Evolutionary conservation across 2,888 invertebrate genomes (phyloP).

Genomic region (Pristionchus fissidentatus): DNA sequence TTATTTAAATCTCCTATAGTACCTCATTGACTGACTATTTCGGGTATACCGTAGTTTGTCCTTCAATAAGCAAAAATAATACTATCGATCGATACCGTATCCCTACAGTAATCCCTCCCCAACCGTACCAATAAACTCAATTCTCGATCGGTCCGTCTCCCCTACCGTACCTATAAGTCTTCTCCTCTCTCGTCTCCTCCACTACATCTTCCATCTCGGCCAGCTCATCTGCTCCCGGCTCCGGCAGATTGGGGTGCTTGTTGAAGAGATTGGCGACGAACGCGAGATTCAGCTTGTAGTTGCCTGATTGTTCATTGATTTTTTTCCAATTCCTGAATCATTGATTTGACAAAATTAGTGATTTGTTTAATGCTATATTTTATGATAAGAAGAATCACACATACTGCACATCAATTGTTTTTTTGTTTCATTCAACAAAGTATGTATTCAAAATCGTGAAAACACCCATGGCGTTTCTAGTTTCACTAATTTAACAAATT

Average conservation of each 20-base stretch:
- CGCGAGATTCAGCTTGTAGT: constrained; percentile 96
- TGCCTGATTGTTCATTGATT: constrained; percentile 78
- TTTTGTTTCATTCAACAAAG: too few relatives aligned
- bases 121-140: not conserved
- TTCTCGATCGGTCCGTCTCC: constrained; percentile 81
- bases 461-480: too few relatives aligned
- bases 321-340: not conserved
- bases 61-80: not conserved
- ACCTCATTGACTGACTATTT: not conserved
- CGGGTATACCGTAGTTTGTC: not conserved
- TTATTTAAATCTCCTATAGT: not conserved
- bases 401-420: too few relatives aligned
- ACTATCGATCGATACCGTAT: not conserved
- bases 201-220: constrained; percentile 66
- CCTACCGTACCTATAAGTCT: constrained; percentile 88
- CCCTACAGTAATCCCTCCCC: too few relatives aligned
- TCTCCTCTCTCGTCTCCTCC: constrained; percentile 75
- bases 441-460: too few relatives aligned
- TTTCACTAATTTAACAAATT: too few relatives aligned
- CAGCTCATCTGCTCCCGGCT: constrained; percentile 76
- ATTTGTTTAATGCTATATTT: too few relatives aligned
- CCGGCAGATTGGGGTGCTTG: constrained; percentile 92
- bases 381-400: not conserved
- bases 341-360: not conserved
- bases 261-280: constrained; percentile 99